phyloP scores from a whole-genome alignment of 1,140 invertebrate genomes.

The Heliothis subflexa region DNA sequence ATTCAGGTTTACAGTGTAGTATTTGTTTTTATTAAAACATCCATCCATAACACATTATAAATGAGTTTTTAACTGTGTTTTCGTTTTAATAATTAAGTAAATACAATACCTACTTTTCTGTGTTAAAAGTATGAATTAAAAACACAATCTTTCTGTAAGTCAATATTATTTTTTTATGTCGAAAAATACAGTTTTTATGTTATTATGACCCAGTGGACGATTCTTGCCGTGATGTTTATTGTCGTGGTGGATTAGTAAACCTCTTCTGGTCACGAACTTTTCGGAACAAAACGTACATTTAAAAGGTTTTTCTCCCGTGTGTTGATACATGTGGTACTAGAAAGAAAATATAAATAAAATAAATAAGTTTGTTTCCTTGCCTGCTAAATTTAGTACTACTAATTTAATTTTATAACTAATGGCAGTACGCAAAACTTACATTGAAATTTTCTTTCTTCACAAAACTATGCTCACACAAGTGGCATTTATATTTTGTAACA shows the following conservation, averaged over 20 bases:
- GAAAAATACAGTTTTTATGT: neutral
- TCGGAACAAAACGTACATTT: conserved; percentile 89
- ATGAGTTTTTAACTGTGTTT: too few species aligned
- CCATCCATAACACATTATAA: too few species aligned
- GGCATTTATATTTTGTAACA: conserved; percentile 72
- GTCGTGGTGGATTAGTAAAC: conserved; percentile 89
- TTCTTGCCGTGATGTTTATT: conserved; percentile 67
- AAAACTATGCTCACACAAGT: conserved; percentile 73
- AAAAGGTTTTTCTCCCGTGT: conserved; percentile 94
- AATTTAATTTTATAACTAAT: neutral
- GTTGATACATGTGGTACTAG: conserved; percentile 90
- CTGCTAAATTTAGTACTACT: neutral
- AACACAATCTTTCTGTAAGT: too few species aligned
- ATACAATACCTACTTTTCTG: too few species aligned
- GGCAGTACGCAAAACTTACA: conserved; percentile 59
- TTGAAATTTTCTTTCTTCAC: conserved; percentile 75
- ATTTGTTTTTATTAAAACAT: too few species aligned
- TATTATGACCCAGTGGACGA: conserved; percentile 65
- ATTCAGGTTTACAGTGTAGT: too few species aligned
- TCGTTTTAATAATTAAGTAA: too few species aligned
- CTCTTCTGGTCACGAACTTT: conserved; percentile 89
- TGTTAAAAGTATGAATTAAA: too few species aligned
- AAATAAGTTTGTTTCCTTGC: neutral
- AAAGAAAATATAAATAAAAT: conserved; percentile 61
- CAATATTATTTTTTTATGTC: too few species aligned